Evolutionary conservation across 2,888 invertebrate genomes (phyloP), one percentile per base, ranked within the genome.

Genomic region (Anagyrus pseudococci): DNA sequence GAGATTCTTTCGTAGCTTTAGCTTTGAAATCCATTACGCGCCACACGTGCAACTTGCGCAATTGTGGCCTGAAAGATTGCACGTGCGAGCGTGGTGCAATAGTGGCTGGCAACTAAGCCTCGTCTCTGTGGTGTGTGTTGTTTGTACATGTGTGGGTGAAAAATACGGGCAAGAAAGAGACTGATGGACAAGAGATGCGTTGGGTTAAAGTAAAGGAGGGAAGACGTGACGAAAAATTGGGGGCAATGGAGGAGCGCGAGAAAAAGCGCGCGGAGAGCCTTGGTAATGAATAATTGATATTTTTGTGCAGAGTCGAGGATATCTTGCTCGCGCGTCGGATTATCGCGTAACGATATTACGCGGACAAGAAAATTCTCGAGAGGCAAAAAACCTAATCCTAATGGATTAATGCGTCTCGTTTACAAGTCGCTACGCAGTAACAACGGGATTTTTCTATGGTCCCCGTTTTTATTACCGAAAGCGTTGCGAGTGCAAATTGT

Each of bases 21-120:
- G 15, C 25, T 37, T 37, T 22, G 15, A 52, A 52, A 37, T 10
- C 37, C 50, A 52, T 37, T 55, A 37, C 50, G 20, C 23, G 25
- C 22, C 19, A 29, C 13, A 7, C 13, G 37, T 23, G 29, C 10
- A 4, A 22, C 33, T 46, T 19, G 15, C 20, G 7, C 17, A 43
- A 54, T 4, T 2, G 19, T 19, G 23, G 23, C 22, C 22, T 37
- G 19, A 23, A n/a, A n/a, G n/a, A n/a, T n/a, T n/a, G n/a, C n/a
- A n/a, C n/a, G n/a, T n/a, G n/a, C n/a, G n/a, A n/a, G n/a, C n/a
- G n/a, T n/a, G n/a, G n/a, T n/a, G n/a, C n/a, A n/a, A n/a, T n/a
- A n/a, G n/a, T n/a, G n/a, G n/a, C n/a, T n/a, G n/a, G n/a, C n/a
- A n/a, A n/a, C n/a, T n/a, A n/a, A n/a, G n/a, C n/a, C n/a, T n/a